Percentiles rank a stretch among this genome's conserved stretches.
phyloP scores from a whole-genome alignment of 1,140 invertebrate genomes.

The Meteorus sp. region DNA sequence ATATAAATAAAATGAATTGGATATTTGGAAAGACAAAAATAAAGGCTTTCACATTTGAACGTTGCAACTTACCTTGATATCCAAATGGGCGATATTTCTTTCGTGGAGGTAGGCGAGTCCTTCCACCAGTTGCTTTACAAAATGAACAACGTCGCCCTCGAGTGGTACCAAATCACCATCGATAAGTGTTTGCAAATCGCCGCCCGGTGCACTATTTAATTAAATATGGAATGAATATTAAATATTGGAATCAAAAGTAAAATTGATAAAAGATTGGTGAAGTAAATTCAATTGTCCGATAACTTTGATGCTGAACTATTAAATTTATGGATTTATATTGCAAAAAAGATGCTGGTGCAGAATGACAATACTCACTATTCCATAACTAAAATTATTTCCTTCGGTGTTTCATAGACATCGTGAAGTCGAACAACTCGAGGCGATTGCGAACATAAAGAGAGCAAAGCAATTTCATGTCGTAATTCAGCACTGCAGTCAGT shows the following conservation, averaged over 20 bases:
- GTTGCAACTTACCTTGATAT: constrained; percentile 71
- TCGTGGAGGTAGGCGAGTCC: constrained; percentile 73
- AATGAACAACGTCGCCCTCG: constrained; percentile 69
- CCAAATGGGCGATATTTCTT: constrained; percentile 76
- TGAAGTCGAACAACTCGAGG: constrained; percentile 69
- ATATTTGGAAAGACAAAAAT: constrained; percentile 28
- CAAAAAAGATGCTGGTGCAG: too few species aligned
- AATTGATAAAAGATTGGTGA: background rate
- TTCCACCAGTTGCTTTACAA: constrained; percentile 72
- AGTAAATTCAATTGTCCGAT: too few species aligned
- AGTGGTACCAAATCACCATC: constrained; percentile 74
- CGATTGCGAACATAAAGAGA: constrained; percentile 66
- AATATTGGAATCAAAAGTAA: background rate
- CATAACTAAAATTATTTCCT: constrained; percentile 73
- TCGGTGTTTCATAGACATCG: constrained; percentile 73
- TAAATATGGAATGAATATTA: background rate
- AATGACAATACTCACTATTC: constrained; percentile 82
- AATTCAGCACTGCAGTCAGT: constrained; percentile 67
- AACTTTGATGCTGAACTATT: too few species aligned
- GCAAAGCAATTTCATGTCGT: constrained; percentile 69
- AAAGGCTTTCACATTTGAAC: constrained; percentile 23
- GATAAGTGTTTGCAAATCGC: constrained; percentile 76
- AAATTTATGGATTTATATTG: too few species aligned
- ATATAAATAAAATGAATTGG: too few species aligned
- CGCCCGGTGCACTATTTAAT: constrained; percentile 74